Evolutionary conservation across 2,113 vertebrate genomes (phyloP).

Genomic region (Thalassarche chlororhynchos): DNA sequence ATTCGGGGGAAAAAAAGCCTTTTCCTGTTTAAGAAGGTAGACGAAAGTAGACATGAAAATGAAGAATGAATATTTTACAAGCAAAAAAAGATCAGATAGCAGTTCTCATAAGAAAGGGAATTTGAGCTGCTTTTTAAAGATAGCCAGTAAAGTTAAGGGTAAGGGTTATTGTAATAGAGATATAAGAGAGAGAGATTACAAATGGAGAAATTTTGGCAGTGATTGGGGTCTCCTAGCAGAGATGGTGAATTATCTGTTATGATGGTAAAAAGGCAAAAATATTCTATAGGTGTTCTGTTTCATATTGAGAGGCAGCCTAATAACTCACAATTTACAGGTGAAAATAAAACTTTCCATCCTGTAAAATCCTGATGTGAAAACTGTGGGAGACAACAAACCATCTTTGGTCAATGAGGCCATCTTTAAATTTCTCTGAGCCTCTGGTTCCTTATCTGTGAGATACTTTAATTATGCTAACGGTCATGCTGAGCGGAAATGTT

Average conservation of each 20-base stretch:
- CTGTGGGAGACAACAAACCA: neutral
- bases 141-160: conserved; percentile 24
- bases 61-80: conserved; percentile 2
- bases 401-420: neutral
- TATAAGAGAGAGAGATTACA: neutral
- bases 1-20: neutral
- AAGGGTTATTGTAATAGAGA: conserved; percentile 1
- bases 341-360: neutral
- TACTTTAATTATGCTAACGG: neutral
- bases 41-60: neutral
- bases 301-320: neutral
- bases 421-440: neutral
- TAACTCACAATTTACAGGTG: conserved; percentile 7
- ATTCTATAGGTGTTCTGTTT: neutral
- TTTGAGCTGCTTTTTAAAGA: conserved; percentile 31
- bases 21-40: neutral
- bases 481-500: accelerated
- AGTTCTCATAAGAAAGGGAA: conserved; percentile 31
- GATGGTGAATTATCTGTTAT: neutral
- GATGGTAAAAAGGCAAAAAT: neutral
- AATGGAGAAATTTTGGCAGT: neutral
- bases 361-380: neutral
- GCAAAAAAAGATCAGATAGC: conserved; percentile 23
- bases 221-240: neutral
- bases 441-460: neutral